Percentiles rank a stretch among this genome's conserved stretches.
Evolutionary conservation across 2,113 vertebrate species (phyloP).

Genomic region (Euleptes europaea): DNA sequence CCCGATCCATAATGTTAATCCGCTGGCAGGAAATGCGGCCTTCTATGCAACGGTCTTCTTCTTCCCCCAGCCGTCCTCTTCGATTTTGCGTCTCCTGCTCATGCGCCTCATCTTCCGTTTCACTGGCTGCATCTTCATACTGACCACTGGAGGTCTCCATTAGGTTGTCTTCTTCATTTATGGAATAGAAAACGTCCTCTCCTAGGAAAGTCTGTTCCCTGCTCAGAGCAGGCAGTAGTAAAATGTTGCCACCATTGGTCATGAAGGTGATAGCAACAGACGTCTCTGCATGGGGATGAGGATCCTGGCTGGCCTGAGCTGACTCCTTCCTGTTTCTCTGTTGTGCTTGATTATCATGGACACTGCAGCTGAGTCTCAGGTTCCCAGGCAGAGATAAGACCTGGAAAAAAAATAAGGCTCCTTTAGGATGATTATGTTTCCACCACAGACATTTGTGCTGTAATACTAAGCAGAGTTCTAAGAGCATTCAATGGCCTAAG

Average conservation of each 20-base stretch:
- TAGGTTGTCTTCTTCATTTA: slow-evolving; percentile 25
- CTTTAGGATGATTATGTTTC: neutral
- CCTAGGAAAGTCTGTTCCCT: slow-evolving; percentile 23
- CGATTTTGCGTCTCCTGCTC: neutral
- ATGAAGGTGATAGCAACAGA: neutral
- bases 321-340: neutral
- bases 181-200: slow-evolving; percentile 20
- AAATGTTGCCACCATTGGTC: neutral
- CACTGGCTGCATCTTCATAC: neutral
- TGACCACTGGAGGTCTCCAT: neutral
- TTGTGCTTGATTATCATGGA: slow-evolving; percentile 26
- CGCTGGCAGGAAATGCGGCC: neutral
- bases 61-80: neutral
- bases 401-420: slow-evolving; percentile 37
- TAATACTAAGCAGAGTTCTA: too few species aligned
- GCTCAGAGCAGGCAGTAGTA: neutral
- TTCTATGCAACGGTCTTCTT: neutral
- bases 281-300: slow-evolving; percentile 21
- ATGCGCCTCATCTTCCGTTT: neutral
- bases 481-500: too few species aligned
- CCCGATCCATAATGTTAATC: neutral
- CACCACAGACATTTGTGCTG: too few species aligned
- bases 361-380: slow-evolving; percentile 11
- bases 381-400: slow-evolving; percentile 9
- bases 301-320: neutral